Evolutionary conservation across 1,140 invertebrate genomes (phyloP), one percentile per base, ranked within the genome.

Genomic region (Limonius californicus): DNA sequence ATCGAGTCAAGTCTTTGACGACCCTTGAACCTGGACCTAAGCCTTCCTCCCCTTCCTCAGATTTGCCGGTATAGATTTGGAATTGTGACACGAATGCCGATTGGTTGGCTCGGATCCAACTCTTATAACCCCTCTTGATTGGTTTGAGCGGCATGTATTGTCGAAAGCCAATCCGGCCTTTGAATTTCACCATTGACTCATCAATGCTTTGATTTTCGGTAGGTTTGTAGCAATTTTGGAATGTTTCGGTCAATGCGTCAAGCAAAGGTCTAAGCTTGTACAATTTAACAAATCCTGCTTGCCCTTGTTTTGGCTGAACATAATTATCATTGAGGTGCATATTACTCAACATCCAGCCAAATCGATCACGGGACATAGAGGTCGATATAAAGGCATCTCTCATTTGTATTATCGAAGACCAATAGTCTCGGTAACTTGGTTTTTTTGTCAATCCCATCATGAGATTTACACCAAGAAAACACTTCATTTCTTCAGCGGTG

Each of bases 131-230:
- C 18, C 71, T 63, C 70, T 77, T 77, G 23, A 74, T 72, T 14
- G 74, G 74, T 54, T 77, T 77, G 14, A 70, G 45, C 12, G 73
- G 73, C 65, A 76, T 70, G 62, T 77, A 74, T 59, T 76, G 74
- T 53, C 74, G 77, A 27, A 76, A 50, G 35, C 47, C 42, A 43
- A 63, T 70, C 30, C 73, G 62, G 1, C 73, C 74, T 66, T 76
- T 76, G 64, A 76, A 78, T 54, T 60, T 61, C 21, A 78, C 73
- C 75, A 77, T 78, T 20, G 70, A 70, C 35, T 68, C 62, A 56
- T 64, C 62, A 27, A 59, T 15, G 23, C 27, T 35, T 42, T 74
- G 70, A 65, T 77, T 70, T 1, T 75, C 68, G 8, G 61, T 54
- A 15, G 71, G 66, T 55, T 75, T 63, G 42, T 14, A 39, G 11